Conservation (phyloP, 1,140 invertebrate species). For the Drosophila athabasca region DNA sequence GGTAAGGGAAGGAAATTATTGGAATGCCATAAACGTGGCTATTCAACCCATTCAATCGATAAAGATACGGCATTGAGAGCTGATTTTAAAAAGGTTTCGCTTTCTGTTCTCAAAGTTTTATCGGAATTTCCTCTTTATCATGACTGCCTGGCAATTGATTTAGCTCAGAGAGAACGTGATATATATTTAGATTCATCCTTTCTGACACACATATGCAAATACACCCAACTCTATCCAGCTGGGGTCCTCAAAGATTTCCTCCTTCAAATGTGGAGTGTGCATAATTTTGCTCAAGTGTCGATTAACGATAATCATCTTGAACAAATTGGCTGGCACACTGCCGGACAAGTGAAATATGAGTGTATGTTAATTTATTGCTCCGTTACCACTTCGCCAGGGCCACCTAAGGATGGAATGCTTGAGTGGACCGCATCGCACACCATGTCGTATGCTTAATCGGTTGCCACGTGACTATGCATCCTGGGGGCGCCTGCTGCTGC, state of each 20-base stretch:
- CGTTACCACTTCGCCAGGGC: slow-evolving; percentile 12
- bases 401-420: neutral
- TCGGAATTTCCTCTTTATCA: no score
- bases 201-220: no score
- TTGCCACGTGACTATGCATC: slow-evolving; percentile 26
- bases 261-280: neutral
- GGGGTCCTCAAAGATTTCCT: no score
- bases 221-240: neutral
- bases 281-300: slow-evolving; percentile 35
- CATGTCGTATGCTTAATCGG: slow-evolving; percentile 55
- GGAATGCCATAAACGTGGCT: no score
- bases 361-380: slow-evolving; percentile 22
- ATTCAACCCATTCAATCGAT: no score
- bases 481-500: neutral
- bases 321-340: slow-evolving; percentile 25
- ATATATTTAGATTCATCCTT: neutral
- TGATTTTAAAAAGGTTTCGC: no score
- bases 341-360: slow-evolving; percentile 40
- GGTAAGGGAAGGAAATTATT: no score
- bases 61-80: no score
- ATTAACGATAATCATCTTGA: slow-evolving; percentile 54
- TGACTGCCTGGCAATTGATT: no score
- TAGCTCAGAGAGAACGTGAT: neutral
- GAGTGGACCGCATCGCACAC: slow-evolving; percentile 36
- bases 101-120: no score